Conservation (phyloP, 1,140 invertebrate genomes). For the Bombus picipes region DNA sequence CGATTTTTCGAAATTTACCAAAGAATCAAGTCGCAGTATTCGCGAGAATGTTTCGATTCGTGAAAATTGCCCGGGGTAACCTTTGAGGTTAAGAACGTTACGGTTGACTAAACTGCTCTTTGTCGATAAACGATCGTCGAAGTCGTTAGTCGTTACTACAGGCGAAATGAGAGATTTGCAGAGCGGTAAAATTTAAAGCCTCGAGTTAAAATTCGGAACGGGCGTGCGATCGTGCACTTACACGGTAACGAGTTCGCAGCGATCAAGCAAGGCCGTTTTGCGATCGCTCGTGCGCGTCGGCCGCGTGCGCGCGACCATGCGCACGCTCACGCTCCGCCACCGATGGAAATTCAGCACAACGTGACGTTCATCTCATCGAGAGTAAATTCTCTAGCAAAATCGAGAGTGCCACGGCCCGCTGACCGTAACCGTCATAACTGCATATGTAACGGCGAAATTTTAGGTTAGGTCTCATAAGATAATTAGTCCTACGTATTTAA, state of each 20-base stretch:
- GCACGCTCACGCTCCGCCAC: slow-evolving; percentile 26
- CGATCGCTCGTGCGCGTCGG: slow-evolving; percentile 63
- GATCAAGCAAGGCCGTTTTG: slow-evolving; percentile 65
- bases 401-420: slow-evolving; percentile 57
- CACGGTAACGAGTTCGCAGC: slow-evolving; percentile 41
- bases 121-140: slow-evolving; percentile 27
- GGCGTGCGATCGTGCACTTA: slow-evolving; percentile 28
- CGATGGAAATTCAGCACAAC: slow-evolving; percentile 60
- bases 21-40: not conserved
- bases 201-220: not conserved
- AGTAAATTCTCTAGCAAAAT: slow-evolving; percentile 69
- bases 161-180: slow-evolving; percentile 49
- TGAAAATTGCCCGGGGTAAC: slow-evolving; percentile 6
- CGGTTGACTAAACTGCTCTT: slow-evolving; percentile 1
- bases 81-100: slow-evolving; percentile 36
- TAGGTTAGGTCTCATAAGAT: too few relatives aligned
- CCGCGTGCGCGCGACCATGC: slow-evolving; percentile 6
- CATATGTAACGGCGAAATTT: slow-evolving; percentile 3
- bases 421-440: slow-evolving; percentile 53
- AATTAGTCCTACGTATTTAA: not conserved
- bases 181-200: slow-evolving; percentile 50
- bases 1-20: not conserved
- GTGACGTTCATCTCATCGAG: slow-evolving; percentile 63
- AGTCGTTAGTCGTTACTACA: slow-evolving; percentile 48
- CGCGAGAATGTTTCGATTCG: not conserved